Base-by-base conservation (phyloP, 2,797 vertebrate genomes). In the Miichthys miiuy region DNA sequence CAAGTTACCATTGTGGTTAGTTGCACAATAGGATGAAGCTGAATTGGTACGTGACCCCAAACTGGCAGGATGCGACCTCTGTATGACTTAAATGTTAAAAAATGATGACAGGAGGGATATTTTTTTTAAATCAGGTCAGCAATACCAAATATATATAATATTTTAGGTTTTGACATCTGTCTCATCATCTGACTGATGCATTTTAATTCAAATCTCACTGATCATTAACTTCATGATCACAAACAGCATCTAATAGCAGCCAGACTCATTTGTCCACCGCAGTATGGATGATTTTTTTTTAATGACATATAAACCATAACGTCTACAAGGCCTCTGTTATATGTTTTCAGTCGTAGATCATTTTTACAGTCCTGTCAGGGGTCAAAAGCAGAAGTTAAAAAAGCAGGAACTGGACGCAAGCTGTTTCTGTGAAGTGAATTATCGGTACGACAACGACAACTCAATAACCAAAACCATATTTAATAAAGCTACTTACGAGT, bases 401-500 rank as follows among this genome's bases (percentile, higher is more conserved):
- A 21, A 67, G 13, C 21, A 88, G 85, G 82, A 90, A 87, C 82
- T 70, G 4, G 4, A 21, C 0, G 0, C 7, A 18, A 5, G 0
- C 2, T 27, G 27, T 17, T 1, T 47, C 10, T 58, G 25, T 27
- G 25, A 27, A 13, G 18, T 41, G 13, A 57, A 38, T 56, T 61
- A 1, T 50, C 16, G 2, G 27, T 21, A 7, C 41, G 0, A 0
- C 17, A 10, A 1, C 11, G 0, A 46, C n/a, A n/a, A n/a, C 12
- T n/a, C 1, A 0, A 10, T 20, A 8, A 14, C 4, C 1, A 23
- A 6, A 23, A 8, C 23, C 16, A 56, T 21, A 7, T 55, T 50
- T 20, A 23, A 1, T 11, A 27, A 10, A 2, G 2, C 2, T 41
- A 95, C 98, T 98, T 88, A 99, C 98, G 95, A 96, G 82, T 96